Percentiles rank a stretch among this genome's conserved stretches.
phyloP scores from a whole-genome alignment of 2,797 vertebrate genomes.

The Eidolon dupreanum region DNA sequence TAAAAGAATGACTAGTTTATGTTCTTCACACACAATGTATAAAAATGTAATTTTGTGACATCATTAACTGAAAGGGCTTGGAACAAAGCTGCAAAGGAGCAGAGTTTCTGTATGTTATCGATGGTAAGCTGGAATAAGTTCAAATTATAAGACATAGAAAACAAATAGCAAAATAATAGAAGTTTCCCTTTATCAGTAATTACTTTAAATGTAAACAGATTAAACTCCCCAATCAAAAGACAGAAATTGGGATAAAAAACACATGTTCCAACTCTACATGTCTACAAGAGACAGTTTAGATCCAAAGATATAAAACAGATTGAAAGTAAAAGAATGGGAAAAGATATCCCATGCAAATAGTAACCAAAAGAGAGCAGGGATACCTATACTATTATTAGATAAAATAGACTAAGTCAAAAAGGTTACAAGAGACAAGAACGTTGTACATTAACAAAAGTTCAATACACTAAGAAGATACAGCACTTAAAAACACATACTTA shows the following conservation, averaged over 20 bases:
- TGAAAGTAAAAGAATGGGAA: background rate
- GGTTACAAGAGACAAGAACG: background rate
- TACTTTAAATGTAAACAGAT: background rate
- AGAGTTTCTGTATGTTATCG: background rate
- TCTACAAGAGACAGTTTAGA: background rate
- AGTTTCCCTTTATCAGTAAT: background rate
- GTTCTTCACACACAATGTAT: background rate
- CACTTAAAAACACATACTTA: background rate
- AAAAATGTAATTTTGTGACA: background rate
- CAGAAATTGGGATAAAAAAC: background rate
- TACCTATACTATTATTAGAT: background rate
- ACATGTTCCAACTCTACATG: background rate
- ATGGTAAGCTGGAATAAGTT: background rate
- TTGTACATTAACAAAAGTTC: background rate
- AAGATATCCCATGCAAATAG: background rate
- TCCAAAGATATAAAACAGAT: background rate
- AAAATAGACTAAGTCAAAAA: background rate
- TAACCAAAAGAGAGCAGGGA: background rate
- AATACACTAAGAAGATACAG: background rate
- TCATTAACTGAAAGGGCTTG: background rate
- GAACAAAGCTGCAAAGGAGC: background rate
- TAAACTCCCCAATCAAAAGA: background rate
- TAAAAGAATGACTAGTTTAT: background rate
- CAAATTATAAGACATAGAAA: background rate
- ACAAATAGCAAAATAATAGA: background rate